These are phyloP conservation scores for Stictonetta naevosa DNA, from an alignment of 2,113 vertebrate species.

Conservation along the genomic window DNA sequence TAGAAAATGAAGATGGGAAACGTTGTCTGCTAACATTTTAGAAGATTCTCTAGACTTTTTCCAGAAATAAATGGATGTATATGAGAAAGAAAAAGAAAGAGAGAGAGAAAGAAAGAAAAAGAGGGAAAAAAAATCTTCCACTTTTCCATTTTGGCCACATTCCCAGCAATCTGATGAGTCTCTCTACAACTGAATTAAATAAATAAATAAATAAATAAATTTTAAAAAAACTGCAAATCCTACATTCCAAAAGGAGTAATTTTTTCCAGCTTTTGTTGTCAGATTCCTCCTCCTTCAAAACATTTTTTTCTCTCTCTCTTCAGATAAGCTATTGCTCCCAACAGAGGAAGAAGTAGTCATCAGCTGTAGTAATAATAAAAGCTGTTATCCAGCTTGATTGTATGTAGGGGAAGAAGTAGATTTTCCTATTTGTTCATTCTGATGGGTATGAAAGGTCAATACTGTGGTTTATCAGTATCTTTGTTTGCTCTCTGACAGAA, in stretches of 20 bases:
- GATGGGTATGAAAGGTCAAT: background rate
- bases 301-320: background rate
- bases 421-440: background rate
- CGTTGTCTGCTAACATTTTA: background rate
- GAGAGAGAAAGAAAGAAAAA: background rate
- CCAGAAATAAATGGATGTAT: background rate
- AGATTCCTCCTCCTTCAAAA: background rate
- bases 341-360: background rate
- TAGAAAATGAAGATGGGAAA: background rate
- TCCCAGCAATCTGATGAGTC: background rate
- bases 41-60: background rate
- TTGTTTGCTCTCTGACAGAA: background rate
- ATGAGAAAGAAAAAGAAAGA: background rate
- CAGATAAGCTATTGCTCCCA: background rate
- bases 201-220: too few relatives aligned
- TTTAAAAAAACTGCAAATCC: background rate
- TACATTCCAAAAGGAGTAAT: background rate
- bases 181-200: background rate
- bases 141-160: background rate
- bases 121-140: rapidly evolving
- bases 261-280: background rate
- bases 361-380: background rate
- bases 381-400: background rate
- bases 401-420: background rate
- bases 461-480: background rate